Conservation (phyloP, 1,140 invertebrate species). For the Leguminivora glycinivorella region DNA sequence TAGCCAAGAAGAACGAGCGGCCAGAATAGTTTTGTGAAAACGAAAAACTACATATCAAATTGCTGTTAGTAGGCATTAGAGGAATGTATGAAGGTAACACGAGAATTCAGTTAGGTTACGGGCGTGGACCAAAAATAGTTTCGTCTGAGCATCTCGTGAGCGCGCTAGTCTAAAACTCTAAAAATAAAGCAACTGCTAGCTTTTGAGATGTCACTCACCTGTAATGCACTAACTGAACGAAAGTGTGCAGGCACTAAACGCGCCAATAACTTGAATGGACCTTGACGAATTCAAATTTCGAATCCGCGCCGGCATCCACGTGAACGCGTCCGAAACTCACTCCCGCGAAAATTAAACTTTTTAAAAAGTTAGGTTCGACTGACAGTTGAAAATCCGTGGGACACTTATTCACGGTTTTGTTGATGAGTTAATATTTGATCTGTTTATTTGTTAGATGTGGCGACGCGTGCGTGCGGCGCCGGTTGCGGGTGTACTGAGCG, state of each 20-base stretch:
- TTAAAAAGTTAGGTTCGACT: slow-evolving; percentile 35
- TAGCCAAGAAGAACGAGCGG: too few species aligned
- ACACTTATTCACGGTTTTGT: slow-evolving; percentile 34
- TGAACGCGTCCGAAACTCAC: slow-evolving; percentile 52
- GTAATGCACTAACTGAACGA: slow-evolving; percentile 48
- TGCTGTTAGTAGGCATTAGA: slow-evolving; percentile 1
- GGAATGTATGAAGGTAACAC: slow-evolving; percentile 48
- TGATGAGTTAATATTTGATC: slow-evolving; percentile 42
- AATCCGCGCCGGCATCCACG: slow-evolving; percentile 59
- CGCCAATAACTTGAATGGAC: slow-evolving; percentile 50
- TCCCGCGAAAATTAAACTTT: slow-evolving; percentile 45
- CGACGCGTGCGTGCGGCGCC: slow-evolving; percentile 57
- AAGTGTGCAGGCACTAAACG: slow-evolving; percentile 50
- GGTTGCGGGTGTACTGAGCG: slow-evolving; percentile 65
- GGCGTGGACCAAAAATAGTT: slow-evolving; percentile 70
- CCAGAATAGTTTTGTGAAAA: too few species aligned
- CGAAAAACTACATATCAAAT: not conserved
- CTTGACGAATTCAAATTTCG: slow-evolving; percentile 65
- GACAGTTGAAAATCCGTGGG: slow-evolving; percentile 33
- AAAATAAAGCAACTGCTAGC: slow-evolving; percentile 66
- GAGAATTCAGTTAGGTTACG: slow-evolving; percentile 43
- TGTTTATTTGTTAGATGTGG: slow-evolving; percentile 43
- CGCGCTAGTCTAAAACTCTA: slow-evolving; percentile 62
- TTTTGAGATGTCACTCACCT: slow-evolving; percentile 68
- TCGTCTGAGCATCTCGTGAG: slow-evolving; percentile 57